Base-by-base conservation (phyloP, 1,140 invertebrate species). In the Homalodisca vitripennis region DNA sequence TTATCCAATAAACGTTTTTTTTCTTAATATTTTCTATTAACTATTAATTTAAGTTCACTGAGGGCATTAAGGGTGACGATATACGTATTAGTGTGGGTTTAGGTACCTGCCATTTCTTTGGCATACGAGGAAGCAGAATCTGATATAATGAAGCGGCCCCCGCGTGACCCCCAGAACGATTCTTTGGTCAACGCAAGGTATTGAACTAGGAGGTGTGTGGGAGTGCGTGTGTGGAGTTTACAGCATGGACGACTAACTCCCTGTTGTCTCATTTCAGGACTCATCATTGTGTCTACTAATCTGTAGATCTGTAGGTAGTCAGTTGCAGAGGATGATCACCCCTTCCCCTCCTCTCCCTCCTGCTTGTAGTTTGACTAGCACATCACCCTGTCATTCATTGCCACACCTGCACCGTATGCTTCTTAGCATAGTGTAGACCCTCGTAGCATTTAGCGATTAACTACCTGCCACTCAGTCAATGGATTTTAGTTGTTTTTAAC, bases 51-150 rank as follows among this genome's bases (percentile, higher is more conserved):
- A n/a, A n/a, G n/a, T n/a, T n/a, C n/a, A n/a, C n/a, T n/a, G n/a
- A n/a, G n/a, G n/a, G n/a, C n/a, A n/a, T n/a, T n/a, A n/a, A n/a
- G n/a, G n/a, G n/a, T n/a, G n/a, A n/a, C n/a, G n/a, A n/a, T n/a
- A n/a, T n/a, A n/a, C n/a, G n/a, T n/a, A n/a, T n/a, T n/a, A n/a
- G n/a, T n/a, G 27, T 67, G 60, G 63, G 57, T 66, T 63, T 66
- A 72, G 71, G 68, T 72, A n/a, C 91, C 91, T 20, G 91, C 90
- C 46, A 92, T 93, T 76, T 91, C 91, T 10, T 79, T 94, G 65
- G 91, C 91, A 65, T 94, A 94, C 77, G 92, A 94, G 82, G 84
- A 87, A 77, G 83, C 91, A 12, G 92, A 94, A 77, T 86, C 85
- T 31, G 90, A 94, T 79, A 93, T 94, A 78, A 94, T 94, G 92